Evolutionary conservation across 1,140 invertebrate species (phyloP), one percentile per base, ranked within the genome.

Genomic region (Neodiprion lecontei): DNA sequence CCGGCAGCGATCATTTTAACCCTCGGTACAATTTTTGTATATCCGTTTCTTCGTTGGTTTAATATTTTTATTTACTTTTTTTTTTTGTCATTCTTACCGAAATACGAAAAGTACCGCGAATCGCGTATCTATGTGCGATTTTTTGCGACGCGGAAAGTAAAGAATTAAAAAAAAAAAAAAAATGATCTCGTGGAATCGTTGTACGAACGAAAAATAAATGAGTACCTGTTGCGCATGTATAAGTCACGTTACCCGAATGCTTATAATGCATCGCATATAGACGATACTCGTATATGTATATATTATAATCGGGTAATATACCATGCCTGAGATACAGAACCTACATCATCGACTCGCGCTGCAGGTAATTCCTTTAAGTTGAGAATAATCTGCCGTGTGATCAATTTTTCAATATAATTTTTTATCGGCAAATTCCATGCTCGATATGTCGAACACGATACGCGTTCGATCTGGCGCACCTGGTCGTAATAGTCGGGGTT

Each of bases 111-210:
- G 5, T 40, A 40, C 28, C 28, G 28, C 28, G 28, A 74, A 49
- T 74, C 69, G 67, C 21, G 40, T 67, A 73, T 67, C 61, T 69
- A 61, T 50, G 66, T 73, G 66, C 28, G 69, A 67, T 47, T 53
- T 12, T 9, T n/a, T 21, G 17, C 17, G 1, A 21, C 47, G 2
- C 1, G 67, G 17, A 21, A 17, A 48, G 48, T 1, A 28, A 28
- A 28, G 8, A 49, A 21, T 28, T 1, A 11, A 23, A 7, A 71
- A 49, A 49, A 49, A 49, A 49, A 14, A 50, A 5, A 49, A 9
- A 69, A 11, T 1, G 3, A 69, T 7, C 10, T 69, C 67, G 67
- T 4, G 23, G 21, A 69, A 11, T 21, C 5, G 7, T 40, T 40
- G 2, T 5, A 40, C 5, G 1, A 40, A 40, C 28, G 2, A 5